A percentile compares a stretch with the other conserved stretches of the same genome.
Conservation (phyloP, 2,797 vertebrate genomes). For the Hippopotamyrus pictus region DNA sequence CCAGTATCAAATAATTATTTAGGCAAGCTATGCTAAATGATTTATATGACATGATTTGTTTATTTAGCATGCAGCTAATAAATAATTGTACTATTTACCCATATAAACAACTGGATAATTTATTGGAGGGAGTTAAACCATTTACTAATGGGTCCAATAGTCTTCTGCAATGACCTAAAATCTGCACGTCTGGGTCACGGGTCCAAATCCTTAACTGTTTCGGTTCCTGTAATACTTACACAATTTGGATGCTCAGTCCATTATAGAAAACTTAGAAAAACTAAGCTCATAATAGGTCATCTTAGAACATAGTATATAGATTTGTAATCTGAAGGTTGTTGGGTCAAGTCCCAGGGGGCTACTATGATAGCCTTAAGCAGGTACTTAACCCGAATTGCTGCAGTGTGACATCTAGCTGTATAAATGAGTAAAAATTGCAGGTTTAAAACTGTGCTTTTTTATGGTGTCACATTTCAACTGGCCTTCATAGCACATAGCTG, state of each 20-base stretch:
- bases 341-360: background rate
- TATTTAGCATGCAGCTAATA: background rate
- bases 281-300: background rate
- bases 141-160: background rate
- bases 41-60: slow-evolving; percentile 5
- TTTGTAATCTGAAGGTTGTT: background rate
- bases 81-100: background rate
- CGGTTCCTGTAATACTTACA: background rate
- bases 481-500: background rate
- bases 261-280: background rate
- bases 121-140: background rate
- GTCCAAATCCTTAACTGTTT: background rate
- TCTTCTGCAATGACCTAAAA: background rate
- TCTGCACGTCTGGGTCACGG: background rate
- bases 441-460: background rate
- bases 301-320: background rate
- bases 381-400: background rate
- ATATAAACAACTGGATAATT: background rate
- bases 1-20: background rate
- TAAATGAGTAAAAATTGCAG: background rate
- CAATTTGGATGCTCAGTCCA: background rate
- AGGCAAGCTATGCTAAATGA: slow-evolving; percentile 4
- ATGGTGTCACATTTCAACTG: background rate
- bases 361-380: background rate
- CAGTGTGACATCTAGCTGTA: background rate